Evolutionary conservation across 2,113 vertebrate species (phyloP).

Genomic region (Chitala chitala): DNA sequence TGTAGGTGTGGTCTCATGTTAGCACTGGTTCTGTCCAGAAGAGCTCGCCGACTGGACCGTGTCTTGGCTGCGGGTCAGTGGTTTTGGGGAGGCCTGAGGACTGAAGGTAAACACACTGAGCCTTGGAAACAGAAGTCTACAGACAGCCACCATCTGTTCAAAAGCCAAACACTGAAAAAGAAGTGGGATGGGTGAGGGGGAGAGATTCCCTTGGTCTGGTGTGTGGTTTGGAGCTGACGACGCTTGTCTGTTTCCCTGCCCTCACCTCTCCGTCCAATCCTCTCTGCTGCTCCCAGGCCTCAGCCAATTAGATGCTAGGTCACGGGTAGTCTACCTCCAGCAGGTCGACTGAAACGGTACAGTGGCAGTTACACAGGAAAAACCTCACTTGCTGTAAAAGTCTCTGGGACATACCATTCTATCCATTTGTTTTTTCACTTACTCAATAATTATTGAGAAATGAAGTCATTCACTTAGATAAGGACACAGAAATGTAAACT

Average conservation of each 20-base stretch:
- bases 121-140: neutral
- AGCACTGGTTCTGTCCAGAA: neutral
- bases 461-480: too few relatives aligned
- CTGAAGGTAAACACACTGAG: neutral
- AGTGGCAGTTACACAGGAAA: too few relatives aligned
- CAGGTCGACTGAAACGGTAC: too few relatives aligned
- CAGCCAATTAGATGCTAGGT: neutral
- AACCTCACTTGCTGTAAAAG: too few relatives aligned
- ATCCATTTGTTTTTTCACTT: too few relatives aligned
- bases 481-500: too few relatives aligned
- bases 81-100: neutral
- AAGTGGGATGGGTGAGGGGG: neutral
- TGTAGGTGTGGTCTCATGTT: constrained; percentile 7
- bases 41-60: neutral
- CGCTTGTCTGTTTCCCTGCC: neutral
- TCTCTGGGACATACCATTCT: too few relatives aligned
- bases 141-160: neutral
- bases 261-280: neutral
- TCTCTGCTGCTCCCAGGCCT: neutral
- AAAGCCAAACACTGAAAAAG: neutral
- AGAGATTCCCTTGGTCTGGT: neutral
- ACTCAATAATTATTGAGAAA: too few relatives aligned
- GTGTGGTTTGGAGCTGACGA: neutral
- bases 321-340: neutral
- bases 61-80: neutral